Evolutionary conservation across 2,113 vertebrate species (phyloP).

Genomic region (Lycaon pictus): DNA sequence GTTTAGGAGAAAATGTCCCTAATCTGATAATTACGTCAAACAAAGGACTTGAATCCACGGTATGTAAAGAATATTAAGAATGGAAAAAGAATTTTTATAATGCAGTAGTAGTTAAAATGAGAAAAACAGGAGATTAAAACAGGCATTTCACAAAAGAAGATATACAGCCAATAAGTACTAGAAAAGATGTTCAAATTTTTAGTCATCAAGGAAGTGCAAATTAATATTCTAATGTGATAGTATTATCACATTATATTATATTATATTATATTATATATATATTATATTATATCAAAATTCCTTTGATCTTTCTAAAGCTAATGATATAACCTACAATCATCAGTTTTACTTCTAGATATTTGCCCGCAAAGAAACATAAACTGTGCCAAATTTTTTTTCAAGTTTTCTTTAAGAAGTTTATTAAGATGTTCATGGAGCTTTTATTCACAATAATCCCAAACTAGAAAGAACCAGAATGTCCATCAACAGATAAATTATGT

Average conservation of each 20-base stretch:
- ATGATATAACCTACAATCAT: not conserved
- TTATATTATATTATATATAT: too few relatives aligned
- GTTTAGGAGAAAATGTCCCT: not conserved
- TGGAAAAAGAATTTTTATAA: not conserved
- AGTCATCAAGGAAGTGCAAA: not conserved
- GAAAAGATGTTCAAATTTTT: not conserved
- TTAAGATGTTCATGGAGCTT: not conserved
- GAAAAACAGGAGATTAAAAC: not conserved
- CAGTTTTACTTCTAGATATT: not conserved
- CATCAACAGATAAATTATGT: not conserved
- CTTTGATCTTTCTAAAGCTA: not conserved
- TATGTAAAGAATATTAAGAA: not conserved
- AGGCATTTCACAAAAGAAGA: not conserved
- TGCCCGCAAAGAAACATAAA: not conserved
- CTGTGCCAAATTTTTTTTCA: not conserved
- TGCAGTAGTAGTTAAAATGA: not conserved
- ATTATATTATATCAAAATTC: too few relatives aligned
- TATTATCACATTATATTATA: too few relatives aligned
- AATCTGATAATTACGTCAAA: not conserved
- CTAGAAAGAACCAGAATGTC: not conserved
- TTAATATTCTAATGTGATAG: not conserved
- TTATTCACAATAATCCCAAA: not conserved
- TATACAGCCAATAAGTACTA: not conserved
- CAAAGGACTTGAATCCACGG: not conserved
- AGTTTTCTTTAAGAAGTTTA: not conserved